Evolutionary conservation across 2,888 invertebrate genomes (phyloP).

Genomic region (Cotesia congregata): DNA sequence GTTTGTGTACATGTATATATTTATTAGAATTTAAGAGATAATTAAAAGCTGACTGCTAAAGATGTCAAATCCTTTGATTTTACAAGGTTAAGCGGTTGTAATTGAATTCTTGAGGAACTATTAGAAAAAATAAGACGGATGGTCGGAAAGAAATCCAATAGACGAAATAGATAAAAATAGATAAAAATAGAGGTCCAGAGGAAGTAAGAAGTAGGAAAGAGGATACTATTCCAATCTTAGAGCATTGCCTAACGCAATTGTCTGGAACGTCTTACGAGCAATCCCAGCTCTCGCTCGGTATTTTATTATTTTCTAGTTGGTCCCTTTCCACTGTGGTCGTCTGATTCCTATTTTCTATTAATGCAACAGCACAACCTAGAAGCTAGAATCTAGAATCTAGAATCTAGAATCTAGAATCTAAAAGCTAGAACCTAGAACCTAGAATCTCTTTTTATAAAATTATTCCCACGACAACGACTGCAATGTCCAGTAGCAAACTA

Average conservation of each 20-base stretch:
- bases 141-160: neutral
- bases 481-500: neutral
- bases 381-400: too few species aligned
- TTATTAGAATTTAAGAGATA: too few species aligned
- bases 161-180: neutral
- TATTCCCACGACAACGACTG: neutral
- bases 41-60: too few species aligned
- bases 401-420: neutral
- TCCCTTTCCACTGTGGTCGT: constrained; percentile 8
- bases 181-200: neutral
- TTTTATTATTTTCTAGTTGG: neutral
- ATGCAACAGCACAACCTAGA: neutral
- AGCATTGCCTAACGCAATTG: constrained; percentile 13
- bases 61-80: too few species aligned
- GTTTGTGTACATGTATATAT: too few species aligned
- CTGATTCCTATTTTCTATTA: constrained; percentile 11
- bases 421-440: neutral
- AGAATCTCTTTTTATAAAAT: neutral
- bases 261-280: constrained; percentile 21
- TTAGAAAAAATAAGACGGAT: too few species aligned
- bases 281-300: neutral
- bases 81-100: too few species aligned
- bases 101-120: too few species aligned
- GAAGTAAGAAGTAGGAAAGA: neutral
- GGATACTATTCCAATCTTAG: constrained; percentile 7